A percentile compares a stretch with the other conserved stretches of the same genome.
phyloP scores from a whole-genome alignment of 2,113 vertebrate genomes.

The Rhadina sibilatrix region DNA sequence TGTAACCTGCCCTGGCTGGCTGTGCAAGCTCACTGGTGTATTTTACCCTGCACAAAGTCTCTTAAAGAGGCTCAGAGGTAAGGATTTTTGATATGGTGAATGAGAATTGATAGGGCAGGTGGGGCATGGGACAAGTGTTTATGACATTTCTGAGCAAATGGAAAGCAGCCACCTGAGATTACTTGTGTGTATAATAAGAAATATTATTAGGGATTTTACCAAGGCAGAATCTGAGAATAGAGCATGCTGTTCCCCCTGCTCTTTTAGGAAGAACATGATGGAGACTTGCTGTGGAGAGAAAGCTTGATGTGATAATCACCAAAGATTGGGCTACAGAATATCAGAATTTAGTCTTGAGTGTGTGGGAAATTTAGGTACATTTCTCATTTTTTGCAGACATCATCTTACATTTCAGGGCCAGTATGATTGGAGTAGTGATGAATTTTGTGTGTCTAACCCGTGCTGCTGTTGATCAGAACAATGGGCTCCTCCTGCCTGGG shows the following conservation, averaged over 20 bases:
- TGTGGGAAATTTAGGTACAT: neutral
- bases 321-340: neutral
- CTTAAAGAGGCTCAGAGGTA: neutral
- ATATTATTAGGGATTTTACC: neutral
- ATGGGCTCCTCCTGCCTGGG: neutral
- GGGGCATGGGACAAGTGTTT: neutral
- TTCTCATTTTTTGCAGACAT: neutral
- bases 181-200: neutral
- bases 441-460: neutral
- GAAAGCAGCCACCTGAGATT: neutral
- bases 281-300: neutral
- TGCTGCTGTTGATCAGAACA: neutral
- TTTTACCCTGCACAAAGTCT: neutral
- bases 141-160: neutral
- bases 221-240: neutral
- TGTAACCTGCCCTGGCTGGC: neutral
- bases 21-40: neutral
- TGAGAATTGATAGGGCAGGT: neutral
- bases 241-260: neutral
- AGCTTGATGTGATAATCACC: neutral
- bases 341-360: neutral
- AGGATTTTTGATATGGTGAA: neutral
- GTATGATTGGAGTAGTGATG: neutral
- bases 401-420: neutral
- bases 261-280: neutral